Evolutionary conservation across 1,140 invertebrate genomes (phyloP), one percentile per base, ranked within the genome.

Genomic region (Pararge aegeria): DNA sequence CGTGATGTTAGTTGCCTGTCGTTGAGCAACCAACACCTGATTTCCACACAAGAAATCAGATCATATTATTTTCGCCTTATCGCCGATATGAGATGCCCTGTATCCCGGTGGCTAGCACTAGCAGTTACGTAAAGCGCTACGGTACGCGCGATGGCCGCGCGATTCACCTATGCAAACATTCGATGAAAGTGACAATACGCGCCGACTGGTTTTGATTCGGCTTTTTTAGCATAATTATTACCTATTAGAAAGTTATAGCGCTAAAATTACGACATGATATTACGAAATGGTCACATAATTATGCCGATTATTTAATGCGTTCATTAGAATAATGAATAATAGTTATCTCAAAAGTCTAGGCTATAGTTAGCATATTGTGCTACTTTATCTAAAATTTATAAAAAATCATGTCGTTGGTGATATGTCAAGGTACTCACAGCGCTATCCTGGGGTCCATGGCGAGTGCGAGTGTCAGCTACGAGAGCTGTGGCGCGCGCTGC

Each of bases 1-100:
- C 82, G 83, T 85, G 83, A 80, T 84, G 80, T 77, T 78, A 80
- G 80, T 70, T 63, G 60, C 68, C 77, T 79, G 80, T 54, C 61
- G 76, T 86, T 83, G 73, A 79, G 79, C 74, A 87, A 82, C 75
- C 70, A 75, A 79, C 80, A 82, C 76, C 73, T 78, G 80, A 85
- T 86, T 85, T 88, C 83, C 80, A 80, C 78, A 81, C 67, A 67
- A 81, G 76, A 83, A 83, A 86, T 78, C 76, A 77, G 73, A 86
- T 83, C 75, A 69, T 66, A 80, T 83, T 54, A 61, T 61, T 78
- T 80, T 82, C 64, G 64, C 65, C 54, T 55, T 71, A 69, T 70
- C 66, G 56, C 34, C 53, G 42, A 52, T 49, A 55, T 42, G 54
- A 61, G 53, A 62, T 58, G 58, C 50, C 58, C 60, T 55, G 52